phyloP scores from a whole-genome alignment of 2,888 invertebrate genomes.

The Hermodice carunculata region DNA sequence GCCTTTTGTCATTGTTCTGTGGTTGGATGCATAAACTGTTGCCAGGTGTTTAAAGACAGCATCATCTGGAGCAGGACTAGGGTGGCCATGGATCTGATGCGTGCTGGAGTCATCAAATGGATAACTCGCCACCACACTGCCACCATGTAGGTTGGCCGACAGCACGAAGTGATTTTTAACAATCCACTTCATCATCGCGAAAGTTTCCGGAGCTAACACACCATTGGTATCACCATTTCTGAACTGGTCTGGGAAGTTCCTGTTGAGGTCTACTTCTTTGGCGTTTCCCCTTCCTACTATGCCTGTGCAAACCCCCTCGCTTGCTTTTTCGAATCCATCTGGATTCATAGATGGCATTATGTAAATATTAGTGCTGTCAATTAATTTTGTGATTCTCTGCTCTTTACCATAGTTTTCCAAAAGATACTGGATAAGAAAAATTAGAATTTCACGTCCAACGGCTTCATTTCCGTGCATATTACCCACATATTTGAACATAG shows the following conservation, averaged over 20 bases:
- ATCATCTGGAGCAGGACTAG: conserved; percentile 79
- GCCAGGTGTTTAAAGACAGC: conserved; percentile 85
- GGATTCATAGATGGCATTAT: conserved; percentile 98
- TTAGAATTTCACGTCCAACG: conserved; percentile 92
- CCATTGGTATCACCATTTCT: no score
- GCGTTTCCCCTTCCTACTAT: conserved; percentile 83
- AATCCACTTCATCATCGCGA: conserved; percentile 70
- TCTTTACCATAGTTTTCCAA: conserved; percentile 84
- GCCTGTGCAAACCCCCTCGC: conserved; percentile 79
- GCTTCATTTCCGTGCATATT: conserved; percentile 98
- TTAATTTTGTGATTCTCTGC: conserved; percentile 80
- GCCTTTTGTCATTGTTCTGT: conserved; percentile 82
- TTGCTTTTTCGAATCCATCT: conserved; percentile 89
- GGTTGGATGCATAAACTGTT: conserved; percentile 81
- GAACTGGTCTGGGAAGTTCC: conserved; percentile 85
- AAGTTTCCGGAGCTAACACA: conserved; percentile 72
- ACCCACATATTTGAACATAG: conserved; percentile 97
- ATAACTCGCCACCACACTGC: conserved; percentile 95
- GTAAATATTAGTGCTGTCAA: conserved; percentile 90
- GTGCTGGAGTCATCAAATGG: conserved; percentile 83
- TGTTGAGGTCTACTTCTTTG: conserved; percentile 84
- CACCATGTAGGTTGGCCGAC: conserved; percentile 85
- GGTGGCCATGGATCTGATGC: conserved; percentile 67
- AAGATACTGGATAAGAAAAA: conserved; percentile 87
- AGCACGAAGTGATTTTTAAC: conserved; percentile 81